A percentile compares a stretch with the other conserved stretches of the same genome.
phyloP scores from a whole-genome alignment of 2,888 invertebrate species.

The Endomychus coccineus region DNA sequence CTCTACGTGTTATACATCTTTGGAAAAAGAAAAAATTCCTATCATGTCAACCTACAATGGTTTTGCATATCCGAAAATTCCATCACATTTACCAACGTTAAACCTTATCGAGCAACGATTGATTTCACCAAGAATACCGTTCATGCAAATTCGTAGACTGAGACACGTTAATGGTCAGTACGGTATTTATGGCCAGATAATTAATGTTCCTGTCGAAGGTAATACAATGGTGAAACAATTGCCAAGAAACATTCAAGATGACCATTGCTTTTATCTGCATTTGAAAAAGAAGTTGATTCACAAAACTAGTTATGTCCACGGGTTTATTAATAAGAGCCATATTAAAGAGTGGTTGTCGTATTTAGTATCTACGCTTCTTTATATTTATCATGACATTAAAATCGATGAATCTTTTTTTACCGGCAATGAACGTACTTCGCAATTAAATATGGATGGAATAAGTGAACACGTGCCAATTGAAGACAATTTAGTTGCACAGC shows the following conservation, averaged over 20 bases:
- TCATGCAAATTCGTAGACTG: slow-evolving; percentile 7
- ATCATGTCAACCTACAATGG: slow-evolving; percentile 20
- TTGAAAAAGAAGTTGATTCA: slow-evolving; percentile 30
- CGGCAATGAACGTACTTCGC: too few relatives aligned
- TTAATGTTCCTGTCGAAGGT: slow-evolving; percentile 4
- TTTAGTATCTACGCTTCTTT: slow-evolving; percentile 1
- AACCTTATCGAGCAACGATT: slow-evolving; percentile 23
- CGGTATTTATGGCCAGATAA: slow-evolving; percentile 5
- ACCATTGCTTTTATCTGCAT: slow-evolving; percentile 27
- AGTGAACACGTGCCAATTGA: slow-evolving; percentile 20
- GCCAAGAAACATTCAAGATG: slow-evolving; percentile 26
- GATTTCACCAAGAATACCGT: slow-evolving; percentile 24
- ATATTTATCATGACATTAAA: slow-evolving; percentile 5
- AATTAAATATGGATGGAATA: slow-evolving; percentile 8
- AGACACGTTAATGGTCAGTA: slow-evolving; percentile 2
- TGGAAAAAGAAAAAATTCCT: slow-evolving; percentile 10
- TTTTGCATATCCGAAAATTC: slow-evolving; percentile 23
- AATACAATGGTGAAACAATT: slow-evolving; percentile 13
- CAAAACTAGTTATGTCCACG: slow-evolving; percentile 32
- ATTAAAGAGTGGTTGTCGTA: slow-evolving; percentile 25
- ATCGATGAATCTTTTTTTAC: too few relatives aligned
- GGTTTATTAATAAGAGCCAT: slow-evolving; percentile 21
- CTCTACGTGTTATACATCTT: slow-evolving; percentile 7
- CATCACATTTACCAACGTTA: slow-evolving; percentile 19
- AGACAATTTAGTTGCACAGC: slow-evolving; percentile 21